Base-by-base conservation (phyloP, 2,888 invertebrate genomes). In the Stenichneumon culpator region DNA sequence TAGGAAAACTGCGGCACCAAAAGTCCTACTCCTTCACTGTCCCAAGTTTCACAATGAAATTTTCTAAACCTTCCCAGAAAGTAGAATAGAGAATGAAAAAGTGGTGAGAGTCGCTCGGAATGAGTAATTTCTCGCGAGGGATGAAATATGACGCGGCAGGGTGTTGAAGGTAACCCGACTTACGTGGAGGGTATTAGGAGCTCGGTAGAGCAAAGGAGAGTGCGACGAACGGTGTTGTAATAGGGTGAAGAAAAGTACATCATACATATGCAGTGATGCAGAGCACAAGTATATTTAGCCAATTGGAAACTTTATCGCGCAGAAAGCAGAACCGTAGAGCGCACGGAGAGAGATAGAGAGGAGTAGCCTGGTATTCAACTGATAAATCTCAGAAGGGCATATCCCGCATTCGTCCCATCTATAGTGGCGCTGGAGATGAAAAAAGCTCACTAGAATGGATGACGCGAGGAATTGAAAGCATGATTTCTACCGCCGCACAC, bases 111-210 rank as follows among this genome's bases (percentile, higher is more conserved):
- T 60, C 74, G 22, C 72, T 79, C 84, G 87, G 89, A 88, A 89
- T 79, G 80, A 87, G 86, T 87, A 87, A 90, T 88, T 89, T 79
- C 81, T 78, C 73, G 79, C 79, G 82, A 77, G 83, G 54, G 72
- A 82, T 36, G 80, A 80, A 75, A 60, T 52, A 57, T 32, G 52
- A 11, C 44, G 65, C 52, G 81, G 47, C 19, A 11, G 16, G 63
- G 69, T 60, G 60, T 75, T 75, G 78, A 73, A 79, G 79, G 82
- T 86, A 89, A 88, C 86, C 84, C 80, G 81, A 82, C 52, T 83
- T 72, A 80, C 84, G 72, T 52, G 60, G 47, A 63, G 57, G n/a
- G 67, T 78, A 44, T 86, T 32, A 60, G 19, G 14, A 52, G 14
- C 32, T 50, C 22, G 68, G 22, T 11, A 28, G 69, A 72, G 60